A percentile compares a stretch with the other conserved stretches of the same genome.
These are phyloP conservation scores for Mercenaria mercenaria DNA, from an alignment of 1,140 invertebrate genomes.

Conservation along the genomic window DNA sequence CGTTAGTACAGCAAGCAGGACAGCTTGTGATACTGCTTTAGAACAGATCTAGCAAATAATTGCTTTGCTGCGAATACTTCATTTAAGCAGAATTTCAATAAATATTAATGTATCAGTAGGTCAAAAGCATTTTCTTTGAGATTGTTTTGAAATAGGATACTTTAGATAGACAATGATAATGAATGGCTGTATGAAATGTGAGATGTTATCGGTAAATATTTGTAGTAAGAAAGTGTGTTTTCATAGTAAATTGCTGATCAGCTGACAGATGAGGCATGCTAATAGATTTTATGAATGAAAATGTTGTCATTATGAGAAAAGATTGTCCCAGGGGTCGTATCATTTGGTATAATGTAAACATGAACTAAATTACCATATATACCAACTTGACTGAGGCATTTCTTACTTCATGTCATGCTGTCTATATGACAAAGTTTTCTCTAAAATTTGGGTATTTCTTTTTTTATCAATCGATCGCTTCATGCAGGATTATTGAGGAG, in stretches of 20 bases:
- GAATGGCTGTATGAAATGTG: conserved; percentile 15
- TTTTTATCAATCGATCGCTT: no score
- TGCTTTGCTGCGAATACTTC: no score
- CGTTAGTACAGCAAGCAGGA: no score
- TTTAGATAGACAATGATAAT: conserved; percentile 28
- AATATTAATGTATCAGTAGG: no score
- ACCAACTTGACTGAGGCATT: no score
- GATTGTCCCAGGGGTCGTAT: conserved; percentile 7
- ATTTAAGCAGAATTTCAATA: no score
- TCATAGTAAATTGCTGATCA: conserved; percentile 22
- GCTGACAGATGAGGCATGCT: conserved; percentile 37
- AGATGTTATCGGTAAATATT: conserved; percentile 40
- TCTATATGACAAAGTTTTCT: no score
- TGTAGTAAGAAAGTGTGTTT: conserved; percentile 45
- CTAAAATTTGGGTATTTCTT: no score
- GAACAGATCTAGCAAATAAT: no score
- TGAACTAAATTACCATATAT: conserved; percentile 25
- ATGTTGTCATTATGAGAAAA: conserved; percentile 13
- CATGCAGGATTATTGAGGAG: no score
- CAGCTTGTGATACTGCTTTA: no score
- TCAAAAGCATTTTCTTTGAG: conserved; percentile 17
- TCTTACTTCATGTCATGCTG: no score
- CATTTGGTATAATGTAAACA: not conserved
- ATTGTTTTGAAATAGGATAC: conserved; percentile 40
- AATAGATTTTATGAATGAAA: conserved; percentile 65